Evolutionary conservation across 2,888 invertebrate genomes (phyloP).

Genomic region (Lucinisca nassula): DNA sequence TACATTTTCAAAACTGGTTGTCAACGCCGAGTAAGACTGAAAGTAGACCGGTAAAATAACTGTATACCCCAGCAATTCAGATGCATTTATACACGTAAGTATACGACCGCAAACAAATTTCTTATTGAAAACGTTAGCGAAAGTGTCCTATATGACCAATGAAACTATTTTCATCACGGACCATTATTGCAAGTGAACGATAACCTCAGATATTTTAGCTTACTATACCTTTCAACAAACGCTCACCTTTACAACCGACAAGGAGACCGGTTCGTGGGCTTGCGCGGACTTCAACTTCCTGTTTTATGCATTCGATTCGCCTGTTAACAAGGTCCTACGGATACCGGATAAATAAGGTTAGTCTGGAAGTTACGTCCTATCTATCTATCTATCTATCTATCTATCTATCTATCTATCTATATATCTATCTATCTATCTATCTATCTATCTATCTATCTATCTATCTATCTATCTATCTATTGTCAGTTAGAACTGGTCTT

Average conservation of each 20-base stretch:
- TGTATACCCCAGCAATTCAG: no score
- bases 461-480: not conserved
- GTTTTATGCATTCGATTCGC: not conserved
- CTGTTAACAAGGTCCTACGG: no score
- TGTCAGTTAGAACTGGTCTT: no score
- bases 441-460: not conserved
- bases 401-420: not conserved
- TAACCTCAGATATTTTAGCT: not conserved
- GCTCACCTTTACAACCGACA: constrained; percentile 70
- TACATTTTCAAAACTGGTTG: constrained; percentile 76
- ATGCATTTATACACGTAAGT: no score
- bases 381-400: not conserved
- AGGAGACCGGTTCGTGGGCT: constrained; percentile 75
- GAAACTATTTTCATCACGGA: no score
- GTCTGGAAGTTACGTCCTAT: not conserved
- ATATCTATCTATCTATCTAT: not conserved
- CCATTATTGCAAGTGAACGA: no score
- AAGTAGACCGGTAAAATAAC: constrained; percentile 57
- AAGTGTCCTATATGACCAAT: no score
- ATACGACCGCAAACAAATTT: no score
- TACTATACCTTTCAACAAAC: not conserved
- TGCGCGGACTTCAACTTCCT: constrained; percentile 52
- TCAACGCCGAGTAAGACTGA: not conserved
- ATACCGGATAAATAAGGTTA: no score
- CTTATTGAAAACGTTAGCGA: no score